These are phyloP conservation scores for Chloropsis hardwickii DNA, from an alignment of 2,113 vertebrate genomes.

Conservation along the genomic window DNA sequence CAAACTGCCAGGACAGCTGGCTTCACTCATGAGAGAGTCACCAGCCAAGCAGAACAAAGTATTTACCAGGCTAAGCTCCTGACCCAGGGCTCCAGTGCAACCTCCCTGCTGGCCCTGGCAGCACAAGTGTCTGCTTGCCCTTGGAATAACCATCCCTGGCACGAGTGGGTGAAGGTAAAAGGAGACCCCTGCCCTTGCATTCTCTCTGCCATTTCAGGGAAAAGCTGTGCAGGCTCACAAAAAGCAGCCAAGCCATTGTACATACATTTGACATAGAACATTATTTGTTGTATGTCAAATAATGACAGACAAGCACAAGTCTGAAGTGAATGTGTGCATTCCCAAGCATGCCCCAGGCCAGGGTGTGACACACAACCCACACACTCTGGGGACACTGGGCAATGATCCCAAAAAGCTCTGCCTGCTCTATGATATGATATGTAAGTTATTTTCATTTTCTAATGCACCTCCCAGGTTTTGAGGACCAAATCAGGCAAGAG, in stretches of 20 bases:
- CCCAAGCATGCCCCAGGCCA: neutral
- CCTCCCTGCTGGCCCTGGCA: neutral
- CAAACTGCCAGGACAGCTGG: neutral
- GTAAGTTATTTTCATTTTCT: neutral
- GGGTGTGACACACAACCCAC: fast-evolving
- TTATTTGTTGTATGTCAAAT: neutral
- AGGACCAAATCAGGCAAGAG: neutral
- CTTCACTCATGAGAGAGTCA: neutral
- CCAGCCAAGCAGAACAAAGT: neutral
- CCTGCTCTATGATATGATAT: fast-evolving
- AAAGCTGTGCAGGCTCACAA: neutral
- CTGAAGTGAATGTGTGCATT: fast-evolving
- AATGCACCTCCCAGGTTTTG: neutral
- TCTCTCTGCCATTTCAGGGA: neutral
- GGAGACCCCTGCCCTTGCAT: neutral
- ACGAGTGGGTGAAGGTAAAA: fast-evolving
- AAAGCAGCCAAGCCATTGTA: neutral
- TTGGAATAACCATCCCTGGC: neutral
- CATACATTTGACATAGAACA: too few species aligned
- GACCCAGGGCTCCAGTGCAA: neutral
- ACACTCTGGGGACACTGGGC: neutral
- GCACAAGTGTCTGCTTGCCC: neutral
- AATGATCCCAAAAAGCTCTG: neutral
- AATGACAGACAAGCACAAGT: neutral
- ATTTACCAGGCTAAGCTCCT: neutral